Evolutionary conservation across 2,888 invertebrate genomes (phyloP).

Genomic region (Pollenia amentaria): DNA sequence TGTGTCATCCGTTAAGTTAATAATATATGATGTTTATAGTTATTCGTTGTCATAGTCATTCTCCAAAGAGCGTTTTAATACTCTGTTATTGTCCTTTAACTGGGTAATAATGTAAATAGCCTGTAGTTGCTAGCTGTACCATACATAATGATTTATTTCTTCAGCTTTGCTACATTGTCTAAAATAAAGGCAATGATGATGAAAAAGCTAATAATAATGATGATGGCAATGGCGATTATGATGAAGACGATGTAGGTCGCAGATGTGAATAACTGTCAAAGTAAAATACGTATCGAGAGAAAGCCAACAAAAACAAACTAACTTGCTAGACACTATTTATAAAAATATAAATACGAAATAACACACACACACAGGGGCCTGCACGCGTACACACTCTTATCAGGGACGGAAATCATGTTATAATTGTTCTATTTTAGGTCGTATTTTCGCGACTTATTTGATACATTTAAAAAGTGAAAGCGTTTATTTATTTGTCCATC

Average conservation of each 20-base stretch:
- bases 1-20: constrained; percentile 21
- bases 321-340: constrained; percentile 71
- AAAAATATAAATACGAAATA: constrained; percentile 34
- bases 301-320: constrained; percentile 50
- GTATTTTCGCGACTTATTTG: too few relatives aligned
- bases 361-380: background rate
- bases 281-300: constrained; percentile 29
- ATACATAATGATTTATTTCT: constrained; percentile 12
- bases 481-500: too few relatives aligned
- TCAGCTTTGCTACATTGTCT: background rate
- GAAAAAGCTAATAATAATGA: constrained; percentile 12
- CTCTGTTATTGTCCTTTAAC: constrained; percentile 48
- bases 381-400: background rate
- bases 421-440: too few relatives aligned
- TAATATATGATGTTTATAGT: constrained; percentile 2
- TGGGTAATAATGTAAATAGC: constrained; percentile 55
- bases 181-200: constrained; percentile 8
- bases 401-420: background rate
- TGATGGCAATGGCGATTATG: constrained; percentile 45
- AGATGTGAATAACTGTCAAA: constrained; percentile 61
- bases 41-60: constrained; percentile 7
- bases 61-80: constrained; percentile 30
- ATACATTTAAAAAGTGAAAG: too few relatives aligned
- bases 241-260: constrained; percentile 68
- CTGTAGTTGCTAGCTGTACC: background rate